Evolutionary conservation across 2,888 invertebrate species (phyloP), one percentile per base, ranked within the genome.

Genomic region (Leptinotarsa juncta): DNA sequence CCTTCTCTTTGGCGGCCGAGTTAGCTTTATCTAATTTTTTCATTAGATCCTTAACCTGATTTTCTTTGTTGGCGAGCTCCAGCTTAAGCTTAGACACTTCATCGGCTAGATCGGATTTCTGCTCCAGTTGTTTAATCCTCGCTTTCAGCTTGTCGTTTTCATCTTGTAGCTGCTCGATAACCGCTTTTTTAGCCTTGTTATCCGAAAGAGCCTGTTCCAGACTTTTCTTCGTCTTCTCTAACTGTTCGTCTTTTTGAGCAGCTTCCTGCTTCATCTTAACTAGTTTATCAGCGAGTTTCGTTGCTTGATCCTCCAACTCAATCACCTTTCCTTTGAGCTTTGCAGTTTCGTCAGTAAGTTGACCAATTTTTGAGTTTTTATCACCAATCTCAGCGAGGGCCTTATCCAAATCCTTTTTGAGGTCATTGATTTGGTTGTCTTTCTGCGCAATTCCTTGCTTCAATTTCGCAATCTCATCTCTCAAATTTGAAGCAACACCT

Each of bases 241-340:
- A 57, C 49, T 80, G 79, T 20, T 16, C 72, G 67, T 77, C 73
- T 49, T 76, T 49, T n/a, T 69, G 53, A 7, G 70, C 68, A 18
- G 74, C 3, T 42, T 71, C 67, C 53, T 74, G 65, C 57, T 77
- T 75, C 16, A 77, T 69, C 67, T 76, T 67, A 14, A 70, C 57
- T 16, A 75, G 26, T 42, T 77, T 42, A 50, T 79, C 71, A 60
- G 70, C 72, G 16, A 77, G 51, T 49, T 49, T 50, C 3, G 55
- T 55, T 16, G 53, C 23, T 51, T 75, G 70, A 10, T 75, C 73
- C 65, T 74, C 72, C 65, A 75, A 53, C 3, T 76, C 75, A 20
- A 15, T 32, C 23, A 77, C 42, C 50, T 71, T 71, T 48, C 67
- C 70, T 68, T 74, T 76, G 51, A 75, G 67, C 7, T 67, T 70